Conservation (phyloP, 1,140 invertebrate genomes). For the Diprion similis region DNA sequence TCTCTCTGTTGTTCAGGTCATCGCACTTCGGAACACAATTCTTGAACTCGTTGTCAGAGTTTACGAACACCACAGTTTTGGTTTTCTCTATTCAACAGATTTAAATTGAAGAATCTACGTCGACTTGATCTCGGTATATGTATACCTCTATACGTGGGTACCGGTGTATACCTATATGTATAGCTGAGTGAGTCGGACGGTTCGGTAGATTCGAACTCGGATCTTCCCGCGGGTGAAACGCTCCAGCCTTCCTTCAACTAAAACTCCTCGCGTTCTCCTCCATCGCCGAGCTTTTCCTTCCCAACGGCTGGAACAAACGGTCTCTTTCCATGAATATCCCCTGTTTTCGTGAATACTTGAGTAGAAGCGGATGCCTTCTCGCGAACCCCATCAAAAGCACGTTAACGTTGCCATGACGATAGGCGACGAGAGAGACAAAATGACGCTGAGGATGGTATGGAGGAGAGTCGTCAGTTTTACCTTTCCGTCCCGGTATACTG, state of each 20-base stretch:
- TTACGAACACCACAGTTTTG: background rate
- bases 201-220: slow-evolving; percentile 9
- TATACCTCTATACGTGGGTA: too few relatives aligned
- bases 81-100: background rate
- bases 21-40: background rate
- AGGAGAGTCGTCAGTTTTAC: too few relatives aligned
- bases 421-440: background rate
- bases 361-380: slow-evolving; percentile 24
- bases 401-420: slow-evolving; percentile 45
- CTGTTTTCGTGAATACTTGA: slow-evolving; percentile 42
- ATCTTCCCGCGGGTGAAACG: slow-evolving; percentile 5
- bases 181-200: too few relatives aligned
- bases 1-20: background rate
- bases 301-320: slow-evolving; percentile 20
- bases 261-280: background rate
- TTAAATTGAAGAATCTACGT: background rate
- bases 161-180: too few relatives aligned
- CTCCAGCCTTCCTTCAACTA: background rate
- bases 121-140: background rate
- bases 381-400: slow-evolving; percentile 47
- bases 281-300: slow-evolving; percentile 27
- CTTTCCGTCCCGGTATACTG: too few relatives aligned
- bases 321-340: slow-evolving; percentile 20
- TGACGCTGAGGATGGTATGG: too few relatives aligned
- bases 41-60: background rate